Evolutionary conservation across 1,140 invertebrate genomes (phyloP).

Genomic region (Caenorhabditis elegans): DNA sequence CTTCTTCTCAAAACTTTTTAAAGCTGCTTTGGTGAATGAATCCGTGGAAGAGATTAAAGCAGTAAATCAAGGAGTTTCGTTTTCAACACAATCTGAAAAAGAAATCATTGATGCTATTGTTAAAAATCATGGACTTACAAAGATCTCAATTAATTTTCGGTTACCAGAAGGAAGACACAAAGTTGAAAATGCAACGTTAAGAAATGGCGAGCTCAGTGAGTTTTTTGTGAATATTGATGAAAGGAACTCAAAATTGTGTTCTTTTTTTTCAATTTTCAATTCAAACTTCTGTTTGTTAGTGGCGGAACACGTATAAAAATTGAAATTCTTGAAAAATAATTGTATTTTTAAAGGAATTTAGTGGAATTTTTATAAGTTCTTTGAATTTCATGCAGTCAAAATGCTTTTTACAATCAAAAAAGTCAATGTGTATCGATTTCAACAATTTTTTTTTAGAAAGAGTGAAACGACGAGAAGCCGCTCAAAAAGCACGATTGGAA

Average conservation of each 20-base stretch:
- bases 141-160: conserved; percentile 59
- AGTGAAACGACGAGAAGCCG: conserved; percentile 54
- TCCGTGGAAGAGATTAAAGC: conserved; percentile 64
- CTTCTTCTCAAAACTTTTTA: conserved; percentile 62
- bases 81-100: conserved; percentile 60
- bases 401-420: too few relatives aligned
- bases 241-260: not conserved
- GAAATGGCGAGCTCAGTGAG: conserved; percentile 66
- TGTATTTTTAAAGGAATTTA: too few relatives aligned
- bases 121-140: conserved; percentile 58
- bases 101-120: conserved; percentile 64
- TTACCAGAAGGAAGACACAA: conserved; percentile 65
- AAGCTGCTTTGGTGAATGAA: conserved; percentile 61
- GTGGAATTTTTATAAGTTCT: too few relatives aligned
- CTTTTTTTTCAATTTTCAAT: too few relatives aligned
- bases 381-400: too few relatives aligned
- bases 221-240: not conserved
- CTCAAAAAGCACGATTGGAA: conserved; percentile 44
- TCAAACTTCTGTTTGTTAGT: too few relatives aligned
- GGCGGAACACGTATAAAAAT: too few relatives aligned
- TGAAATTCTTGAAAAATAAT: too few relatives aligned
- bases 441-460: conserved; percentile 43
- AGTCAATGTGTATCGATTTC: too few relatives aligned
- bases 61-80: conserved; percentile 66
- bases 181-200: conserved; percentile 59